Evolutionary conservation across 2,113 vertebrate species (phyloP), one percentile per base, ranked within the genome.

Genomic region (Ailurus styani): DNA sequence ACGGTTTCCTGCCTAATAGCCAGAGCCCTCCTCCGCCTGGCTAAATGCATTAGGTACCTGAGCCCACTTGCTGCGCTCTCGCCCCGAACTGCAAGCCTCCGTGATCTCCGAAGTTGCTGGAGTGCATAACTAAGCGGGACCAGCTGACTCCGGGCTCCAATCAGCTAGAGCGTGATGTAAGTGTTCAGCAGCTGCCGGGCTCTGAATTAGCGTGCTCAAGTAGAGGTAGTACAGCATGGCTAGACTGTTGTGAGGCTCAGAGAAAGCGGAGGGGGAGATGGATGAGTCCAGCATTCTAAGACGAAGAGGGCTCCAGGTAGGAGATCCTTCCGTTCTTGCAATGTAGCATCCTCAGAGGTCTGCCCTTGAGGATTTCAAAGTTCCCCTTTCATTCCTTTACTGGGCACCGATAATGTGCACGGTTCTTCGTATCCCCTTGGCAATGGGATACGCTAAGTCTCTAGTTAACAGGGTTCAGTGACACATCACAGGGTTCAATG

Each of bases 261-360:
- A 96, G 98, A 98, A 97, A 97, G 97, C 95, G 89, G 98, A 98
- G 96, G 90, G 97, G 97, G 98, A 98, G 97, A 99, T 99, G 99
- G 99, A 99, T 93, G 99, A 99, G 99, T 99, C 99, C 95, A 99
- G 99, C 98, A 99, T 99, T 98, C 99, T 99, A 98, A 99, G 99
- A 97, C 98, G 99, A 88, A 99, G 99, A 94, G 99, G 99, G 98
- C 99, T 99, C 99, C 99, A 99, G 99, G 99, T 99, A 99, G 98
- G 99, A 97, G 52, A 97, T 90, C 9, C 34, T 95, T 97, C 83
- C n/a, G 0, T 97, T 98, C 94, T 95, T 94, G 64, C 96, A 83
- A 88, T n/a, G 72, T 86, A 81, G 66, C 37, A 21, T 92, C 91
- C 47, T 91, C 75, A 81, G 27, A 70, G 90, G 94, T 86, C 75